phyloP scores from a whole-genome alignment of 2,113 vertebrate genomes.

The Aythya baeri region DNA sequence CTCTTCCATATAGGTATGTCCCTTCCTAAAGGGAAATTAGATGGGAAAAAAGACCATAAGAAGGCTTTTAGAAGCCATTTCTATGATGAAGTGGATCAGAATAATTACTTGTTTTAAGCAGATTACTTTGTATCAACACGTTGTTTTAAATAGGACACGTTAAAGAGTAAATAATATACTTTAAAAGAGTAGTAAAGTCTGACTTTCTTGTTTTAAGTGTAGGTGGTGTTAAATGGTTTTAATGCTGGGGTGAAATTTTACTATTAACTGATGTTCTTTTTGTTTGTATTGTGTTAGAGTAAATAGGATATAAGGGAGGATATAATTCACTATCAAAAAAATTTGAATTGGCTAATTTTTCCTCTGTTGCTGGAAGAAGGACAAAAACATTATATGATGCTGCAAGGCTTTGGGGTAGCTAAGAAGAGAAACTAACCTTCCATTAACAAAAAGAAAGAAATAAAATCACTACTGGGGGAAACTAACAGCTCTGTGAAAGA shows the following conservation, averaged over 20 bases:
- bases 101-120: not conserved
- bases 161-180: not conserved
- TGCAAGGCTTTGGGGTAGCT: not conserved
- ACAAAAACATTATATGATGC: not conserved
- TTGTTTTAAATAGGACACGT: not conserved
- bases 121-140: not conserved
- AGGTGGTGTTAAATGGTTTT: not conserved
- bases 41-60: not conserved
- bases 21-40: not conserved
- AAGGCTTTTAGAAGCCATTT: not conserved
- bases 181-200: not conserved
- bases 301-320: not conserved
- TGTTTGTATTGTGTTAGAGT: not conserved
- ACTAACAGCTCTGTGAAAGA: not conserved
- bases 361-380: not conserved
- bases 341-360: not conserved
- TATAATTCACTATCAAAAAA: not conserved
- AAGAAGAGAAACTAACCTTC: not conserved
- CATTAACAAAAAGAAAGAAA: not conserved
- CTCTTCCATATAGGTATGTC: not conserved
- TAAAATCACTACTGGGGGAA: not conserved
- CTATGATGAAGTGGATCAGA: not conserved
- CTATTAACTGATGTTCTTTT: not conserved
- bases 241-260: not conserved
- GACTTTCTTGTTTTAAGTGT: not conserved